These are phyloP conservation scores for Chymomyza fuscimana DNA, from an alignment of 2,888 invertebrate genomes.

Conservation along the genomic window DNA sequence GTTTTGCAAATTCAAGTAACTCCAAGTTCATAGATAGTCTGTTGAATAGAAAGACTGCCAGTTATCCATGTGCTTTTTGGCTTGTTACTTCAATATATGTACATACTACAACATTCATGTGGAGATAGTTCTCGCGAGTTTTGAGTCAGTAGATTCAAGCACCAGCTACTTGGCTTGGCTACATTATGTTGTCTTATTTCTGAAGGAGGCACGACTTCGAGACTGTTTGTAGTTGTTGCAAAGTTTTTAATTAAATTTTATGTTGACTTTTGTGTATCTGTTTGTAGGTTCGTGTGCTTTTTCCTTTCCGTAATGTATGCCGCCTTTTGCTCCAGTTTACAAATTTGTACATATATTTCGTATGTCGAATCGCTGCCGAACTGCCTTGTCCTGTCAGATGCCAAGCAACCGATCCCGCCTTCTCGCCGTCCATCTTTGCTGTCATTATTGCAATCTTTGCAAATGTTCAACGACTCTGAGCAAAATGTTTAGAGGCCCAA, in stretches of 20 bases:
- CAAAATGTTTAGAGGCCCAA: conserved; percentile 51
- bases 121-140: conserved; percentile 18
- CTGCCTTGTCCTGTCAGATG: conserved; percentile 3
- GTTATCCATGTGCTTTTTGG: conserved; percentile 12
- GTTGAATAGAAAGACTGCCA: not conserved
- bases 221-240: conserved; percentile 56
- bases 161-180: conserved; percentile 7
- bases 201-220: conserved; percentile 31
- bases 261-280: conserved; percentile 62
- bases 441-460: conserved; percentile 63
- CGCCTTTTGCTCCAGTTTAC: conserved; percentile 37
- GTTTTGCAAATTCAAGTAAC: conserved; percentile 22
- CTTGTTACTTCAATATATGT: conserved; percentile 19
- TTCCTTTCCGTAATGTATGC: conserved; percentile 42
- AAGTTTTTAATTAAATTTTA: conserved; percentile 76
- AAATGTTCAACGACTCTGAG: conserved; percentile 50
- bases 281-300: conserved; percentile 23
- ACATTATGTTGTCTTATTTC: conserved; percentile 46
- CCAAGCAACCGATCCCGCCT: conserved; percentile 23
- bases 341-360: conserved; percentile 25
- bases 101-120: not conserved
- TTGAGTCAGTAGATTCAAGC: conserved; percentile 39
- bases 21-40: conserved; percentile 15
- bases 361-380: conserved; percentile 1
- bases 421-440: conserved; percentile 23